A percentile compares a stretch with the other conserved stretches of the same genome.
Conservation (phyloP, 2,888 invertebrate species). For the Stenoptilia bipunctidactyla region DNA sequence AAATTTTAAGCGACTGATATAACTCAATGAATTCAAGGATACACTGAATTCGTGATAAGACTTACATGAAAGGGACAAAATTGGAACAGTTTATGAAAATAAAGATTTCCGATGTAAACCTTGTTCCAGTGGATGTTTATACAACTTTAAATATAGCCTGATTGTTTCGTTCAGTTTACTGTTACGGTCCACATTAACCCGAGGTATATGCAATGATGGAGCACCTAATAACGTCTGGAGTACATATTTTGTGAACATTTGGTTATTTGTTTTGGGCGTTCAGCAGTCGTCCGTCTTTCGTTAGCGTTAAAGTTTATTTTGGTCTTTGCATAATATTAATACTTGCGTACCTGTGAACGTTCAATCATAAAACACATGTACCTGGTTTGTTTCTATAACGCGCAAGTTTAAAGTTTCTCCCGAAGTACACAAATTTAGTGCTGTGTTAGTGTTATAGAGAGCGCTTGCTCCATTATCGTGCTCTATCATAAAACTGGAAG, state of each 20-base stretch:
- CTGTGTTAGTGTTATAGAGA: constrained; percentile 27
- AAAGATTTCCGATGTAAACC: too few relatives aligned
- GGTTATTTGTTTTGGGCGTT: constrained; percentile 58
- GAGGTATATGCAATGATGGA: constrained; percentile 20
- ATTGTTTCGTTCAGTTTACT: constrained; percentile 52
- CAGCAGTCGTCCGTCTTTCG: constrained; percentile 50
- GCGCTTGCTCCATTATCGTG: constrained; percentile 29
- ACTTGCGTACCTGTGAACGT: constrained; percentile 53
- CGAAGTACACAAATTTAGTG: constrained; percentile 36
- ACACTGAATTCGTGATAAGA: too few relatives aligned
- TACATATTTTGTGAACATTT: constrained; percentile 27
- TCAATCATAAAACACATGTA: constrained; percentile 62
- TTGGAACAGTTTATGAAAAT: too few relatives aligned
- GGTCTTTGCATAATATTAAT: constrained; percentile 55
- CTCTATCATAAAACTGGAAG: constrained; percentile 1
- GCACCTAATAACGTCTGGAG: constrained; percentile 24
- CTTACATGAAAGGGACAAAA: too few relatives aligned
- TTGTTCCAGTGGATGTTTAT: constrained; percentile 24
- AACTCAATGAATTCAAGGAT: too few relatives aligned
- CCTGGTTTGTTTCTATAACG: constrained; percentile 66
- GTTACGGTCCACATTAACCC: constrained; percentile 47
- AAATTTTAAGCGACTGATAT: too few relatives aligned
- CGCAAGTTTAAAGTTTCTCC: constrained; percentile 34
- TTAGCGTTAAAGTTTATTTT: constrained; percentile 50
- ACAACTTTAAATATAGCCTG: constrained; percentile 42